phyloP scores from a whole-genome alignment of 92 coral and sea anemone species.

The Parazoanthus atlanticus region DNA sequence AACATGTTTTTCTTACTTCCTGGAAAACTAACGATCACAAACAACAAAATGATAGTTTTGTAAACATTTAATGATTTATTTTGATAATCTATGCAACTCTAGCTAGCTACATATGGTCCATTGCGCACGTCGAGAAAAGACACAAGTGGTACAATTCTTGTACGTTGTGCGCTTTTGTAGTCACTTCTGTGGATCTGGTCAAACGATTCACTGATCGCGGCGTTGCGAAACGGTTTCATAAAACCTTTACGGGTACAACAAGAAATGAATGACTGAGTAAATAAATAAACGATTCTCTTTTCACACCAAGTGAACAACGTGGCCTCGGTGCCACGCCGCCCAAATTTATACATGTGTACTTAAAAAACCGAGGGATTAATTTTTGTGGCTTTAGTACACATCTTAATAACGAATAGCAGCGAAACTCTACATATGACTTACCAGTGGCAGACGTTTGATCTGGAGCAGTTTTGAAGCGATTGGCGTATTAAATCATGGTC shows the following conservation, averaged over 20 bases:
- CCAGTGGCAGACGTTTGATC: not conserved
- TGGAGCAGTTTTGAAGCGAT: not conserved
- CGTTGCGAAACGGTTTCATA: not conserved
- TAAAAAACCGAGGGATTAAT: not conserved
- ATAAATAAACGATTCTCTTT: slow-evolving; percentile 17
- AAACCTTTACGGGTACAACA: not conserved
- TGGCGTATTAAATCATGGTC: slow-evolving; percentile 1
- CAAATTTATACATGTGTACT: not conserved
- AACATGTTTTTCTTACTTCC: too few species aligned
- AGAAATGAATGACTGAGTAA: not conserved
- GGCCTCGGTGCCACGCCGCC: slow-evolving; percentile 37
- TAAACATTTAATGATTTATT: not conserved
- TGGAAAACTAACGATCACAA: not conserved
- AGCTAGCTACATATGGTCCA: not conserved
- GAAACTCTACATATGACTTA: slow-evolving; percentile 9
- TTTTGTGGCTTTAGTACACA: not conserved
- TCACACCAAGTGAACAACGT: slow-evolving; percentile 6
- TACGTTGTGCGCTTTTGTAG: not conserved
- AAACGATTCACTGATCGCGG: not conserved
- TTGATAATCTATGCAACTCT: not conserved
- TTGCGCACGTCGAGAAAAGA: not conserved
- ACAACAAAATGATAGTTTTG: not conserved
- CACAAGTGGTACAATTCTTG: not conserved
- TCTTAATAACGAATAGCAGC: not conserved
- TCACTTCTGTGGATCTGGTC: not conserved